These are phyloP conservation scores for Pyrocephalus nanus DNA, from an alignment of 2,797 vertebrate species.

Conservation along the genomic window DNA sequence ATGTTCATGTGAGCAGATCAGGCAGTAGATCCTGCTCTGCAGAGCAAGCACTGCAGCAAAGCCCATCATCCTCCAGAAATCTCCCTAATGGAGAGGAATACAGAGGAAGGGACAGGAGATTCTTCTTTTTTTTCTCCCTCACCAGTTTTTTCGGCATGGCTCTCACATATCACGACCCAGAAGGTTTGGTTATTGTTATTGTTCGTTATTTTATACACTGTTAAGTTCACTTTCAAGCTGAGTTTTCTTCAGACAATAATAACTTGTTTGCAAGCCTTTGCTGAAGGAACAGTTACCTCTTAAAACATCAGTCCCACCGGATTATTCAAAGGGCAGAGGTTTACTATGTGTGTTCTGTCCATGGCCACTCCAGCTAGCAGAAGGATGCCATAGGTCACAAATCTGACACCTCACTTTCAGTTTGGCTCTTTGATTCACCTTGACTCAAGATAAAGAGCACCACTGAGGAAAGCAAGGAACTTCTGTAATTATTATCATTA, in stretches of 20 bases:
- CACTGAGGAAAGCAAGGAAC: background rate
- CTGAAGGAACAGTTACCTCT: background rate
- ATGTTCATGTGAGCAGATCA: background rate
- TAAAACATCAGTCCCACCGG: background rate
- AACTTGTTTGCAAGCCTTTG: background rate
- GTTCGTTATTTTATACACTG: background rate
- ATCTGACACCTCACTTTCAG: background rate
- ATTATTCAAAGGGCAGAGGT: background rate
- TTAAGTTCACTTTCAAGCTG: background rate
- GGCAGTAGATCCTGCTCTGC: rapidly evolving
- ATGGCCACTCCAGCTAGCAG: background rate
- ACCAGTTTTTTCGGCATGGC: background rate
- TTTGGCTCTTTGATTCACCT: background rate
- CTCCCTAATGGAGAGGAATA: background rate
- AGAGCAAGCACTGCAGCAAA: background rate
- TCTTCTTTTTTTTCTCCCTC: background rate
- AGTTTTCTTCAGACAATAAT: background rate
- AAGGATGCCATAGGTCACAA: background rate
- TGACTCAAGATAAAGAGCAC: background rate
- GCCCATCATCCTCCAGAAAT: background rate
- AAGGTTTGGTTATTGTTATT: background rate
- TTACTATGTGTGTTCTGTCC: background rate
- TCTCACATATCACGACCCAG: background rate
- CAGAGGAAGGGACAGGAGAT: background rate
- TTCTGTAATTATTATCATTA: background rate